Percentiles rank a stretch among this genome's conserved stretches.
Evolutionary conservation across 2,113 vertebrate genomes (phyloP).

Genomic region (Rhynchopsitta pachyrhyncha): DNA sequence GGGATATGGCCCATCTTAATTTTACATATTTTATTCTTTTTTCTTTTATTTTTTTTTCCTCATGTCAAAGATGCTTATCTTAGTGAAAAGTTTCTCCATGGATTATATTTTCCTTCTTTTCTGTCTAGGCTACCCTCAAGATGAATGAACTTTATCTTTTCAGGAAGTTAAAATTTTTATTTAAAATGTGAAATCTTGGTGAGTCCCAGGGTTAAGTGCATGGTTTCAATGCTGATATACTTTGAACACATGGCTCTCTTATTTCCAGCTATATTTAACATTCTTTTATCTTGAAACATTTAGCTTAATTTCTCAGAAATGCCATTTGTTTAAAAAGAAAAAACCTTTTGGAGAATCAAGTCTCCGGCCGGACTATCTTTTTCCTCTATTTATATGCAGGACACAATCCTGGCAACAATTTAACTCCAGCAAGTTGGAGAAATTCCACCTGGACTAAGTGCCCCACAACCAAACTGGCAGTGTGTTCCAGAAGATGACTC

Average conservation of each 20-base stretch:
- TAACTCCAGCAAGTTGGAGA: slow-evolving; percentile 29
- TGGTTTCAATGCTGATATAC: background rate
- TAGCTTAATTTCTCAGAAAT: slow-evolving; percentile 51
- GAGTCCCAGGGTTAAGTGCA: slow-evolving; percentile 33
- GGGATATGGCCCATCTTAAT: background rate
- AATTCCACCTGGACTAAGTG: slow-evolving; percentile 38
- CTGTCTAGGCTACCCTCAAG: background rate
- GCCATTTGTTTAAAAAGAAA: slow-evolving; percentile 8
- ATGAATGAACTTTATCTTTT: slow-evolving; percentile 41
- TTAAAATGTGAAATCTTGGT: slow-evolving; percentile 48
- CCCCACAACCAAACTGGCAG: background rate
- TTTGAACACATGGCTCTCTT: slow-evolving; percentile 52
- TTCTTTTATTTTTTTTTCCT: background rate
- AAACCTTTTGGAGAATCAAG: background rate
- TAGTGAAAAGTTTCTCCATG: background rate
- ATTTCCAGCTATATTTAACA: slow-evolving; percentile 59
- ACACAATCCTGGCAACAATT: slow-evolving; percentile 33
- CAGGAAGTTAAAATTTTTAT: slow-evolving; percentile 45
- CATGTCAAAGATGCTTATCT: slow-evolving; percentile 37
- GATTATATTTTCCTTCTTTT: background rate
- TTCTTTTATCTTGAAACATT: slow-evolving; percentile 60
- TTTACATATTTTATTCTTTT: background rate
- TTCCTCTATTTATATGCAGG: background rate
- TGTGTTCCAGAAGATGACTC: background rate
- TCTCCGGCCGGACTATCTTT: background rate